Evolutionary conservation across 2,113 vertebrate species (phyloP).

Genomic region (Cnemophilus loriae): DNA sequence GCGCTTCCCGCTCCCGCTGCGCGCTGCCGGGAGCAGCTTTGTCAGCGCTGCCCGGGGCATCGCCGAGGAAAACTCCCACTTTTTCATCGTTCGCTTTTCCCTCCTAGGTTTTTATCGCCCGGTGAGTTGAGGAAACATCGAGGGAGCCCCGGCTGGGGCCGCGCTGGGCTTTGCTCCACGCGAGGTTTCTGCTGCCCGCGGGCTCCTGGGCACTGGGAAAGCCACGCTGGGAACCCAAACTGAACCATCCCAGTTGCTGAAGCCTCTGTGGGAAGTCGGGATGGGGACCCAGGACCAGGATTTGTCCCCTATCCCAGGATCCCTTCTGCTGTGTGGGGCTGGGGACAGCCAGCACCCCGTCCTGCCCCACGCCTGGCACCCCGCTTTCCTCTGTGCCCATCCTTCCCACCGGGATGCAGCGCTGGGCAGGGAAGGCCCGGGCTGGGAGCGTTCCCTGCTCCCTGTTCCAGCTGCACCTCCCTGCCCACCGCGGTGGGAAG

Average conservation of each 20-base stretch:
- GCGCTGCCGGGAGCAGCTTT: constrained; percentile 14
- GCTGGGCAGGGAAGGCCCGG: neutral
- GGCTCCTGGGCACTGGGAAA: too few relatives aligned
- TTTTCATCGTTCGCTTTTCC: neutral
- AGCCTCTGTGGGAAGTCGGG: neutral
- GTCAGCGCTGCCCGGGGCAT: neutral
- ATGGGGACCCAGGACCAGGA: neutral
- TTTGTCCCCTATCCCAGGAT: accelerated
- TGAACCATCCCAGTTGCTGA: accelerated
- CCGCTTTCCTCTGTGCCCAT: accelerated
- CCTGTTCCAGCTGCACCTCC: neutral
- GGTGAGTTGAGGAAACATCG: neutral
- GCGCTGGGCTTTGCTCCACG: accelerated
- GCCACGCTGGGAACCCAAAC: too few relatives aligned
- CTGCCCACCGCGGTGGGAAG: neutral
- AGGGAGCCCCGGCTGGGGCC: neutral
- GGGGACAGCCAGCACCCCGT: neutral
- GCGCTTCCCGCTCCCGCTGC: neutral
- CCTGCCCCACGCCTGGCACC: accelerated
- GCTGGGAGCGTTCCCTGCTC: neutral
- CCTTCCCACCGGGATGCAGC: accelerated
- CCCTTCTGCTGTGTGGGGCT: accelerated
- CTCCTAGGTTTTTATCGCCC: neutral
- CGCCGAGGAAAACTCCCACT: neutral
- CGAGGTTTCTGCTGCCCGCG: accelerated